Evolutionary conservation across 2,797 vertebrate genomes (phyloP), one percentile per base, ranked within the genome.

Genomic region (Clamator glandarius): DNA sequence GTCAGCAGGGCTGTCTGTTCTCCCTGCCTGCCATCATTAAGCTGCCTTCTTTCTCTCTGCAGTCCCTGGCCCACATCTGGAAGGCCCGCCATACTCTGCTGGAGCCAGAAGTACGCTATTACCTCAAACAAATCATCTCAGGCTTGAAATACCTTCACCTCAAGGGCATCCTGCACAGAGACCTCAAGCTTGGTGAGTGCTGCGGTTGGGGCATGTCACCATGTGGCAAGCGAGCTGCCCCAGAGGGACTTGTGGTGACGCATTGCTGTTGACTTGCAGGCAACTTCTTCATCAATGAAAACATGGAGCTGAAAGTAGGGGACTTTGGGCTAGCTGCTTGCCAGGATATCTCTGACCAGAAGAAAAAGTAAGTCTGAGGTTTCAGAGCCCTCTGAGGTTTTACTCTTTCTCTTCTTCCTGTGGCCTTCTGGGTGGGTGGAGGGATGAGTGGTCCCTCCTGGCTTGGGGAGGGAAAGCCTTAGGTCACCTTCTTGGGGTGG

Each of bases 61-160:
- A 99, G 99, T 99, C 99, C 20, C 97, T 99, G 95, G 99, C 99
- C 73, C 99, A 99, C 97, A 99, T 99, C 96, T 99, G 99, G 99
- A 99, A 99, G 96, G 99, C 99, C 5, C 98, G 99, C 42, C 99
- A 99, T 97, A 99, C 99, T 3, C 98, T 99, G 67, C 98, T 99
- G 5, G 99, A 99, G 86, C 99, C 99, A 0, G 99, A 99, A 97
- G 99, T 99, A 61, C 98, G 99, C 10, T 99, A 99, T 98, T 99
- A 99, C 98, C 98, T 99, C 97, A 98, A 97, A 94, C 99, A 99
- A 96, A 99, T 99, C 87, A 99, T 99, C 95, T 99, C 99, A 0
- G 98, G 99, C 68, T 98, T 99, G 90, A 99, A 99, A 97, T 99
- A 99, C 95, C 98, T 99, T 95, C 99, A 99, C 96, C 98, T 98